Conservation (phyloP, 2,113 vertebrate genomes). For the Ahaetulla prasina region DNA sequence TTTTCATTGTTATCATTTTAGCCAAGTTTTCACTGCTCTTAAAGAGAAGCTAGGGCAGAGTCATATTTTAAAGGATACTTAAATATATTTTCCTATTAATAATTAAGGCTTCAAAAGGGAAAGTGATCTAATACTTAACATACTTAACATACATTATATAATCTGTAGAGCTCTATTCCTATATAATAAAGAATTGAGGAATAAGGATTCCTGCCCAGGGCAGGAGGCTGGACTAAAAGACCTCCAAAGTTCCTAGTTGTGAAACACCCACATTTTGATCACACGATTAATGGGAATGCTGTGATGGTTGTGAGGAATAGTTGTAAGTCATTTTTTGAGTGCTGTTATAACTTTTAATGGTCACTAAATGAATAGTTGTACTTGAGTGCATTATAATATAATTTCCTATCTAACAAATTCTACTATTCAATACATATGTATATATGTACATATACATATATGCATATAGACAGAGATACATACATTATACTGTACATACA, state of each 20-base stretch:
- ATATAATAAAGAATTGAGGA: background rate
- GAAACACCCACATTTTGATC: background rate
- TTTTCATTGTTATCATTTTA: background rate
- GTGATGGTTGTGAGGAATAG: background rate
- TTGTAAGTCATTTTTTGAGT: background rate
- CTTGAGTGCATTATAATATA: background rate
- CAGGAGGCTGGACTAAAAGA: background rate
- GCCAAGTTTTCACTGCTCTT: background rate
- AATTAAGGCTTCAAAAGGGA: constrained; percentile 5
- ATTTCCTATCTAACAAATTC: background rate
- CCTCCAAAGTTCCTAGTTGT: background rate
- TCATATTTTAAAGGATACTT: background rate
- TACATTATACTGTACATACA: too few species aligned
- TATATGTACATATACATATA: too few species aligned
- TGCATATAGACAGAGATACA: too few species aligned
- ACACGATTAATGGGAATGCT: background rate
- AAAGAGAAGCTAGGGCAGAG: background rate
- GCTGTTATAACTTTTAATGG: background rate
- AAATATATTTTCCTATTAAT: background rate
- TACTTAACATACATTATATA: constrained; percentile 23
- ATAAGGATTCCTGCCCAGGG: background rate
- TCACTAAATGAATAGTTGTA: background rate
- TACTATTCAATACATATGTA: background rate
- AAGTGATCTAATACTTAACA: constrained; percentile 32
- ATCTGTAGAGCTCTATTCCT: constrained; percentile 16